Percentiles rank a stretch among this genome's conserved stretches.
Evolutionary conservation across 2,888 invertebrate genomes (phyloP).

Genomic region (Dorcus hopei): DNA sequence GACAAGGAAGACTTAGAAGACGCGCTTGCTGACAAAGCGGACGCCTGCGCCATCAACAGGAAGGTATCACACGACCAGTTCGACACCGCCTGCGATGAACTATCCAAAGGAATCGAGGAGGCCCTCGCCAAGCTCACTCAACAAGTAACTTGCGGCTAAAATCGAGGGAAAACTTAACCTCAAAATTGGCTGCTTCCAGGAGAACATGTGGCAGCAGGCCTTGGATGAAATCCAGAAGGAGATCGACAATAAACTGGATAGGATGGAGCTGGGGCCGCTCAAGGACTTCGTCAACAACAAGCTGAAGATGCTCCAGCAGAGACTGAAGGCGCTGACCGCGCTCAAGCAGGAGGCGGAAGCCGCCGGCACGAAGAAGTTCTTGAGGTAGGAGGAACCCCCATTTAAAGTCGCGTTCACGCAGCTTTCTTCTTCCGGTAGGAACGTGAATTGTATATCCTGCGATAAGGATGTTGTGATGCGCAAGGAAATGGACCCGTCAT

Average conservation of each 20-base stretch:
- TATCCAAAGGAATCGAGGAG: conserved; percentile 63
- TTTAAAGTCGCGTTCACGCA: background rate
- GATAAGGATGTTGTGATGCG: conserved; percentile 72
- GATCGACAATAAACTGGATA: conserved; percentile 65
- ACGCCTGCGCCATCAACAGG: conserved; percentile 62
- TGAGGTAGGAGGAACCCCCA: conserved; percentile 50
- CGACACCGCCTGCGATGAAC: conserved; percentile 65
- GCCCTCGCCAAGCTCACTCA: conserved; percentile 59
- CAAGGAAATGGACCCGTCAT: conserved; percentile 52
- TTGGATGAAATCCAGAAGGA: conserved; percentile 65
- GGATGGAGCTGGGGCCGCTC: conserved; percentile 61
- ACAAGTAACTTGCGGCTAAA: conserved; percentile 46
- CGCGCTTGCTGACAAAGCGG: conserved; percentile 72
- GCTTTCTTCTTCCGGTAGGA: conserved; percentile 45
- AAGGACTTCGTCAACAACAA: conserved; percentile 64
- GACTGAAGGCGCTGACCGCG: conserved; percentile 58
- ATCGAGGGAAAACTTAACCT: background rate
- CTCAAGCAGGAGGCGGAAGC: conserved; percentile 65
- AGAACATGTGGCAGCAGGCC: conserved; percentile 63
- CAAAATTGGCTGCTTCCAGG: conserved; percentile 42
- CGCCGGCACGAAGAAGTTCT: conserved; percentile 66
- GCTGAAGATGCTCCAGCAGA: conserved; percentile 59
- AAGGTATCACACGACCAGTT: conserved; percentile 74
- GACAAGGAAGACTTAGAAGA: conserved; percentile 70
- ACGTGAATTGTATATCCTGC: conserved; percentile 75